phyloP scores from a whole-genome alignment of 2,888 invertebrate genomes.

The Octonoba sinensis region DNA sequence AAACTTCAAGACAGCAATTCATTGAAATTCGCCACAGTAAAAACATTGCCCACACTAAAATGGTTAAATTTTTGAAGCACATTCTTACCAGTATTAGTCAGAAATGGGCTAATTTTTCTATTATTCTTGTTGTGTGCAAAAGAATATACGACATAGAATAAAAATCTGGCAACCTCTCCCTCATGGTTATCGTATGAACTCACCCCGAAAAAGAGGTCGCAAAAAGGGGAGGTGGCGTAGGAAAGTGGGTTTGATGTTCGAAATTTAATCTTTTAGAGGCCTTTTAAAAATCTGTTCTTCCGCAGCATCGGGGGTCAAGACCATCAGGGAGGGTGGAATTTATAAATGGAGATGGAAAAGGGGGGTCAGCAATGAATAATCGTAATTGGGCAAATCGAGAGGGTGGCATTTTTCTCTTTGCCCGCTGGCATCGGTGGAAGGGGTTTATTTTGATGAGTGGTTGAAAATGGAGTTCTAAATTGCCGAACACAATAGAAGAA shows the following conservation, averaged over 20 bases:
- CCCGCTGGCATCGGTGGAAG: conserved; percentile 23
- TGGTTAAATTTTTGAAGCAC: too few relatives aligned
- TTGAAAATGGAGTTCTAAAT: too few relatives aligned
- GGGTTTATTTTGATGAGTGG: conserved; percentile 21
- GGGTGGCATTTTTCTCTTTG: conserved; percentile 16
- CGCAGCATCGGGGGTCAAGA: conserved; percentile 38
- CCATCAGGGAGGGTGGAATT: conserved; percentile 24
- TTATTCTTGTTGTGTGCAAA: too few relatives aligned
- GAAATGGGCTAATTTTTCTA: too few relatives aligned
- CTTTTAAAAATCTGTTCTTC: conserved; percentile 51
- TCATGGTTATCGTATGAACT: conserved; percentile 9
- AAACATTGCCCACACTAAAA: too few relatives aligned
- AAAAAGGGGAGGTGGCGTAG: conserved; percentile 5
- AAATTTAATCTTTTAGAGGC: conserved; percentile 61
- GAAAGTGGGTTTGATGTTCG: conserved; percentile 24
- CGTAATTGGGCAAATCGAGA: conserved; percentile 56
- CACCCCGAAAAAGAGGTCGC: conserved; percentile 37
- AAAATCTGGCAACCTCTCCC: not conserved
- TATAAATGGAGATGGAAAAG: conserved; percentile 23
- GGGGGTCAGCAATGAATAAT: conserved; percentile 48
- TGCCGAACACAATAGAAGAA: conserved; percentile 6
- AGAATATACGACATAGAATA: too few relatives aligned
- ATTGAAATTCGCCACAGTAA: too few relatives aligned
- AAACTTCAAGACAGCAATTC: too few relatives aligned
- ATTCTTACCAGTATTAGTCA: too few relatives aligned